Conservation (phyloP, 2,888 invertebrate genomes). For the Agrilus biguttatus region DNA sequence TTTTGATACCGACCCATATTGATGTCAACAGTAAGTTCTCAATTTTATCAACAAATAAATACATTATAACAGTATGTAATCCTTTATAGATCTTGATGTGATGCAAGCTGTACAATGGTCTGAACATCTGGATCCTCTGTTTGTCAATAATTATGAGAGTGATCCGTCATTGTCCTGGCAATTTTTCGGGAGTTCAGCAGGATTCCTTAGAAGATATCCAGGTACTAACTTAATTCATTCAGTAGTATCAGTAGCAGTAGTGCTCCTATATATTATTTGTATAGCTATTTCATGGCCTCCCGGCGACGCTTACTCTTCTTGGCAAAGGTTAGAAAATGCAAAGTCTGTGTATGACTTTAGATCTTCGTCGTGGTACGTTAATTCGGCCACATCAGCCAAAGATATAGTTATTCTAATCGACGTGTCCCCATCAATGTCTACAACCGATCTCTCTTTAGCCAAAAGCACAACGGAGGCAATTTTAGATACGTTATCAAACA, state of each 20-base stretch:
- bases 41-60: neutral
- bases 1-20: conserved; percentile 73
- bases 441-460: conserved; percentile 71
- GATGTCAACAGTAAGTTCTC: conserved; percentile 46
- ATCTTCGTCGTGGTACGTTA: conserved; percentile 89
- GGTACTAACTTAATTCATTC: conserved; percentile 37
- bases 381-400: conserved; percentile 93
- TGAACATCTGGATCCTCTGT: conserved; percentile 75
- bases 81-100: conserved; percentile 58
- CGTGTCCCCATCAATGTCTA: conserved; percentile 77
- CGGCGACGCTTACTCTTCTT: conserved; percentile 41
- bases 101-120: conserved; percentile 91
- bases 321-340: conserved; percentile 59
- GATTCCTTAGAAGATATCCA: conserved; percentile 90
- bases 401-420: conserved; percentile 92
- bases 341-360: conserved; percentile 88
- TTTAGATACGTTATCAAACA: conserved; percentile 86
- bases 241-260: neutral
- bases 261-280: neutral
- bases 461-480: conserved; percentile 79
- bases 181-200: conserved; percentile 92
- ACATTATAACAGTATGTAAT: neutral
- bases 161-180: conserved; percentile 96
- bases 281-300: conserved; percentile 74
- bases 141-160: conserved; percentile 77